These are phyloP conservation scores for Hassar affinis DNA, from an alignment of 2,113 vertebrate genomes.

Conservation along the genomic window DNA sequence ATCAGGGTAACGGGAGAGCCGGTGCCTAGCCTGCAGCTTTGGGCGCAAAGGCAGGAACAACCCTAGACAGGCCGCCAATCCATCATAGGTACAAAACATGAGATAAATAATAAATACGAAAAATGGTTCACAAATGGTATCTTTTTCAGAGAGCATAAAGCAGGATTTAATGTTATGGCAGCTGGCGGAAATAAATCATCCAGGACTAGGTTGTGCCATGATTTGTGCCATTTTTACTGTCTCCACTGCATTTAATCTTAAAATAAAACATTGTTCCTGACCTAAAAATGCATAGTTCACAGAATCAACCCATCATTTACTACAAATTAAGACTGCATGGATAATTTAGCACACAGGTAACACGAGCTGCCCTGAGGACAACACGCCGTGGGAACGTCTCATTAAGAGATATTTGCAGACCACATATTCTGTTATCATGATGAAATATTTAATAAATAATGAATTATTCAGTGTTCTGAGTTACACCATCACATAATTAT, in stretches of 20 bases:
- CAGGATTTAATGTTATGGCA: slow-evolving; percentile 1
- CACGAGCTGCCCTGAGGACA: slow-evolving; percentile 29
- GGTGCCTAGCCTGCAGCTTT: too few species aligned
- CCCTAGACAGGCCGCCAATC: too few species aligned
- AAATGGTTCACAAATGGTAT: not conserved
- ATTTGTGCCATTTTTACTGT: not conserved
- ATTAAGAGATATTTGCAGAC: slow-evolving; percentile 35
- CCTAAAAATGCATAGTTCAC: not conserved
- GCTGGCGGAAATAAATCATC: not conserved
- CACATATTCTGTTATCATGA: slow-evolving; percentile 37
- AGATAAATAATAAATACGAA: not conserved
- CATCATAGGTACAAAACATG: slow-evolving; percentile 2
- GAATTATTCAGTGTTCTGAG: slow-evolving; percentile 45
- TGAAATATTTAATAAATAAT: slow-evolving; percentile 51
- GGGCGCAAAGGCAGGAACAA: too few species aligned
- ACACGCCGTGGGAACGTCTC: slow-evolving; percentile 2
- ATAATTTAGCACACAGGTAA: slow-evolving; percentile 32
- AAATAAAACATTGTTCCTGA: not conserved
- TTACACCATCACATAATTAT: slow-evolving; percentile 22
- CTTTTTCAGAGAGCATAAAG: not conserved
- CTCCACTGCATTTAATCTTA: not conserved
- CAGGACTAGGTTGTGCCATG: not conserved
- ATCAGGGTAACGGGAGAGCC: too few species aligned
- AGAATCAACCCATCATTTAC: not conserved
- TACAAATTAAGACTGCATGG: slow-evolving; percentile 3